phyloP scores from a whole-genome alignment of 2,797 vertebrate species.

The Sebastes steindachneri region DNA sequence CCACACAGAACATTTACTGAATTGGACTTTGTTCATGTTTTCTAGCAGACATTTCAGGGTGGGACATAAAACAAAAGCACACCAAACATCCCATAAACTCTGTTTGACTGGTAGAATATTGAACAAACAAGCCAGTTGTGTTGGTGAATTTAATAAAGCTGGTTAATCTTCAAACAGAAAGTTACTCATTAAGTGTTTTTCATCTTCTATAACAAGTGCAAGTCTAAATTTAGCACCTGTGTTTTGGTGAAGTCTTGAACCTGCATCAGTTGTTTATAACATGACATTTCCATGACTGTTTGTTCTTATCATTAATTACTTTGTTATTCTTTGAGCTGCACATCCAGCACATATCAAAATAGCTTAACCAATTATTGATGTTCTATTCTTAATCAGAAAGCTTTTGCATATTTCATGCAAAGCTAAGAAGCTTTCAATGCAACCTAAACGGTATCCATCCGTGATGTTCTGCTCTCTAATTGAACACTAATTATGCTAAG shows the following conservation, averaged over 20 bases:
- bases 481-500: not conserved
- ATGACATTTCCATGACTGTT: not conserved
- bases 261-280: not conserved
- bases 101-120: not conserved
- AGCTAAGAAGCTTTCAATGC: not conserved
- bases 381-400: not conserved
- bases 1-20: conserved; percentile 4
- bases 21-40: conserved; percentile 23
- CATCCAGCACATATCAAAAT: not conserved
- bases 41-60: not conserved
- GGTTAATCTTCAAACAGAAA: not conserved
- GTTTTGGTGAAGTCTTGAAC: not conserved
- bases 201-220: not conserved
- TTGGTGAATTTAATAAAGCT: not conserved
- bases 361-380: not conserved
- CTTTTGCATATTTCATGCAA: not conserved
- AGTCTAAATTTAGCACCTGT: conserved; percentile 1
- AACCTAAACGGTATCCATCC: not conserved
- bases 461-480: no score
- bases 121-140: not conserved
- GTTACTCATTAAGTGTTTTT: conserved; percentile 19
- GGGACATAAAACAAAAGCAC: conserved; percentile 1
- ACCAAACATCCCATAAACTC: not conserved
- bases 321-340: not conserved
- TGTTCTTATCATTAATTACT: not conserved